Evolutionary conservation across 2,797 vertebrate genomes (phyloP).

Genomic region (Gambelia wislizenii): DNA sequence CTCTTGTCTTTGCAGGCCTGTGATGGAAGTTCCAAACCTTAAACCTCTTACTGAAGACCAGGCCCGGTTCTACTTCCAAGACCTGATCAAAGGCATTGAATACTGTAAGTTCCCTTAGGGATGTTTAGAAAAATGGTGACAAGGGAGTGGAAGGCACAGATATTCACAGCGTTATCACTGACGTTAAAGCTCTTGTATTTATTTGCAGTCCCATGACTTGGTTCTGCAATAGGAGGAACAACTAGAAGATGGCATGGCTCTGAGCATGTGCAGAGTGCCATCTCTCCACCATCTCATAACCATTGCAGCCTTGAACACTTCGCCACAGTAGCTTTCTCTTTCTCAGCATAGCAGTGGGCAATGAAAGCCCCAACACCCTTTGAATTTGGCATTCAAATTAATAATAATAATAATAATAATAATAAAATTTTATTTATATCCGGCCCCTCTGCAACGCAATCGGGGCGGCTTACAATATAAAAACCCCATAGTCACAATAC

Average conservation of each 20-base stretch:
- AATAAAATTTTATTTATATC: too few species aligned
- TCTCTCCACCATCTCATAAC: not conserved
- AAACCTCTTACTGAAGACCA: constrained; percentile 94
- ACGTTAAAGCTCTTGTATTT: too few species aligned
- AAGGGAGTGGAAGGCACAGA: not conserved
- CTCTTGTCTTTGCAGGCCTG: constrained; percentile 78
- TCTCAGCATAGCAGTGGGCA: not conserved
- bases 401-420: too few species aligned
- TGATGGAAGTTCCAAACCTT: constrained; percentile 96
- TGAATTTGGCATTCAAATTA: not conserved
- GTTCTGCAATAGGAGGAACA: not conserved
- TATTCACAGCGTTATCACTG: too few species aligned
- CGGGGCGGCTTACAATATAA: too few species aligned
- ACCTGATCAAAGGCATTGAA: constrained; percentile 97
- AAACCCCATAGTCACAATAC: too few species aligned
- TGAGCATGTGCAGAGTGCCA: not conserved
- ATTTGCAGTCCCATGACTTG: not conserved
- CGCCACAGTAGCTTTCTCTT: not conserved
- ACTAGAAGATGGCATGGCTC: not conserved
- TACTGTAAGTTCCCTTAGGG: constrained; percentile 85
- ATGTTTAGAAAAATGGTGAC: not conserved
- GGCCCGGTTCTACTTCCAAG: constrained; percentile 97
- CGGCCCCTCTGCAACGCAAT: too few species aligned
- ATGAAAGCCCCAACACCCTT: not conserved
- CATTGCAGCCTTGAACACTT: not conserved